phyloP scores from a whole-genome alignment of 1,140 invertebrate genomes.

The Scaptomyza hsui region DNA sequence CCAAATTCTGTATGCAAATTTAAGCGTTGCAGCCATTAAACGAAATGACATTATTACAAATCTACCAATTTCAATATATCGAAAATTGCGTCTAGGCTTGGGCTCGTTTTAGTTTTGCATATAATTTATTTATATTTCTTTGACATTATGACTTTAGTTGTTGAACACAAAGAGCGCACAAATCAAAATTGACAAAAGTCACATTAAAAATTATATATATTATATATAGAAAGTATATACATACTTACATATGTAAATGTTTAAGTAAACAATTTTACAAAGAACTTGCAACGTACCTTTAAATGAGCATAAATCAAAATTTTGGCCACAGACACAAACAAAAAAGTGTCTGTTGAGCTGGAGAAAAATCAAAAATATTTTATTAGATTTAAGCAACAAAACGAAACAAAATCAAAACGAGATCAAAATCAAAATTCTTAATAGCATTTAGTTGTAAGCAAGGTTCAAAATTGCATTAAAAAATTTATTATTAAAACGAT shows the following conservation, averaged over 20 bases:
- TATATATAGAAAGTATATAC: constrained; percentile 20
- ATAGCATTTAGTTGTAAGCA: constrained; percentile 62
- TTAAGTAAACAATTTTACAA: constrained; percentile 71
- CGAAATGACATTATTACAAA: constrained; percentile 47
- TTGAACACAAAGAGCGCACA: constrained; percentile 58
- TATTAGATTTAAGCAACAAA: constrained; percentile 62
- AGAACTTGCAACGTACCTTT: constrained; percentile 77
- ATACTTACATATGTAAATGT: constrained; percentile 37
- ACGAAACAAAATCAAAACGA: constrained; percentile 22
- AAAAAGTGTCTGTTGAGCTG: constrained; percentile 36
- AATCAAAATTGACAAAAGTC: constrained; percentile 60
- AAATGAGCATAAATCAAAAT: constrained; percentile 83
- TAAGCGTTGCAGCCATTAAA: constrained; percentile 50
- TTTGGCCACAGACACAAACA: constrained; percentile 48
- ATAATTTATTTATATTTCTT: constrained; percentile 45
- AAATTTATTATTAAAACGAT: constrained; percentile 56
- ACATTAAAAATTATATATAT: constrained; percentile 28
- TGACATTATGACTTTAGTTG: constrained; percentile 14
- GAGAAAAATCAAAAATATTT: constrained; percentile 63
- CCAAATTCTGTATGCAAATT: constrained; percentile 52
- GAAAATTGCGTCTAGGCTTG: constrained; percentile 9
- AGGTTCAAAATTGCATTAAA: constrained; percentile 58
- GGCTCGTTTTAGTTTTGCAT: constrained; percentile 21
- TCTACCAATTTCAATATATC: constrained; percentile 17
- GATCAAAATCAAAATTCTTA: constrained; percentile 52